phyloP scores from a whole-genome alignment of 2,888 invertebrate genomes.

The Euphydryas editha region DNA sequence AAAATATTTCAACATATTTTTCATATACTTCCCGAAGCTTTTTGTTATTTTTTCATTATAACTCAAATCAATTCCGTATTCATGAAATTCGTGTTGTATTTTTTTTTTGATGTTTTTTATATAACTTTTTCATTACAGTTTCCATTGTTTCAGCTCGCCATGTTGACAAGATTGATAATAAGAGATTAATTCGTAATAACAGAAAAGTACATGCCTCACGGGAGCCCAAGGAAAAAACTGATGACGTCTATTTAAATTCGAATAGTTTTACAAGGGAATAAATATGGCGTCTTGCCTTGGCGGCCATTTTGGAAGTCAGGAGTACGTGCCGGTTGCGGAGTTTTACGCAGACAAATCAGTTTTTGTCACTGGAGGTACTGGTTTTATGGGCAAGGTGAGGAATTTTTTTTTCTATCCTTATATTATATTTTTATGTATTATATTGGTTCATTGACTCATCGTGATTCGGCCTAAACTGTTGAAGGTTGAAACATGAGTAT shows the following conservation, averaged over 20 bases:
- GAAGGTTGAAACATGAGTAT: too few relatives aligned
- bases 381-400: conserved; percentile 93
- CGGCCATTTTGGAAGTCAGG: conserved; percentile 62
- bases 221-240: conserved; percentile 24
- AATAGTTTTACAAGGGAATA: conserved; percentile 35
- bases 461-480: too few relatives aligned
- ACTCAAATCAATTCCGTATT: background rate
- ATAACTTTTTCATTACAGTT: conserved; percentile 44
- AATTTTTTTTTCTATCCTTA: conserved; percentile 17
- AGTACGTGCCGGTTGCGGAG: conserved; percentile 84
- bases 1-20: background rate
- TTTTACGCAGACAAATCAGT: conserved; percentile 89
- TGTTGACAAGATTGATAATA: conserved; percentile 45
- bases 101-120: background rate
- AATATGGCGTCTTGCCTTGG: conserved; percentile 76
- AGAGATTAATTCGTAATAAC: conserved; percentile 34
- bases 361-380: conserved; percentile 93
- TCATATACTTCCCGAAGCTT: background rate
- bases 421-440: conserved; percentile 1
- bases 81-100: background rate
- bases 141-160: conserved; percentile 58
- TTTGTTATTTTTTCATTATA: background rate
- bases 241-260: conserved; percentile 37
- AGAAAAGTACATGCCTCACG: conserved; percentile 42
- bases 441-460: too few relatives aligned